phyloP scores from a whole-genome alignment of 2,888 invertebrate species.

The Capitulum mitella region DNA sequence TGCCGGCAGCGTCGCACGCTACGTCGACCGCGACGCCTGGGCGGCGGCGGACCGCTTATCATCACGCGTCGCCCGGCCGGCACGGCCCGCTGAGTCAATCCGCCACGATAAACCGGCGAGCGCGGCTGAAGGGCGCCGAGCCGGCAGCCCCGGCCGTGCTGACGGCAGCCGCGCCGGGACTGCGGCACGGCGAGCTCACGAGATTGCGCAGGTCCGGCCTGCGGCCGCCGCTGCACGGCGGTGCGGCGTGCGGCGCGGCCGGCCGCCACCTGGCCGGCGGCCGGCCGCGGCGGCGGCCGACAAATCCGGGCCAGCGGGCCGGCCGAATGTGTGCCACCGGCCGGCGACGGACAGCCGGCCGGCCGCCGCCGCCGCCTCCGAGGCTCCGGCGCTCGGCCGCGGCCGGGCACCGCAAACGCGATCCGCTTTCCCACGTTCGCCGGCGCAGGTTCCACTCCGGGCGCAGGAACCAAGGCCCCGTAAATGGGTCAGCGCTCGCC shows the following conservation, averaged over 20 bases:
- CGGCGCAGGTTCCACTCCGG: background rate
- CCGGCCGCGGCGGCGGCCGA: background rate
- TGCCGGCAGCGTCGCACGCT: no score
- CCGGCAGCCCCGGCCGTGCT: no score
- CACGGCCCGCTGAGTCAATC: no score
- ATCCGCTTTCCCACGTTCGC: background rate
- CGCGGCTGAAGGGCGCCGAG: no score
- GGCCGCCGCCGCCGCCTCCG: background rate
- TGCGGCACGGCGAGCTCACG: no score
- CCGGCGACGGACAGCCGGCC: background rate
- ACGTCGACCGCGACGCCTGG: no score
- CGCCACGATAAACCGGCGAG: no score
- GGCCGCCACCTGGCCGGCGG: background rate
- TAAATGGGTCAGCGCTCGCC: conserved; percentile 3
- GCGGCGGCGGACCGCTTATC: no score
- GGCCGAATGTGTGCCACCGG: background rate
- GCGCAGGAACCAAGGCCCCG: background rate
- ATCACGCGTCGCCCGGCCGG: no score
- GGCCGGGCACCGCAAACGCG: background rate
- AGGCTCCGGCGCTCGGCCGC: background rate
- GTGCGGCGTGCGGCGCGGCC: background rate
- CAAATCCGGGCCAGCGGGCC: background rate
- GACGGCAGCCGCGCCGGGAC: background rate
- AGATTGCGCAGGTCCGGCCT: no score
- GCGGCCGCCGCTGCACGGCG: no score